A percentile compares a stretch with the other conserved stretches of the same genome.
These are phyloP conservation scores for Caenorhabditis uteleia DNA, from an alignment of 2,888 invertebrate genomes.

Conservation along the genomic window DNA sequence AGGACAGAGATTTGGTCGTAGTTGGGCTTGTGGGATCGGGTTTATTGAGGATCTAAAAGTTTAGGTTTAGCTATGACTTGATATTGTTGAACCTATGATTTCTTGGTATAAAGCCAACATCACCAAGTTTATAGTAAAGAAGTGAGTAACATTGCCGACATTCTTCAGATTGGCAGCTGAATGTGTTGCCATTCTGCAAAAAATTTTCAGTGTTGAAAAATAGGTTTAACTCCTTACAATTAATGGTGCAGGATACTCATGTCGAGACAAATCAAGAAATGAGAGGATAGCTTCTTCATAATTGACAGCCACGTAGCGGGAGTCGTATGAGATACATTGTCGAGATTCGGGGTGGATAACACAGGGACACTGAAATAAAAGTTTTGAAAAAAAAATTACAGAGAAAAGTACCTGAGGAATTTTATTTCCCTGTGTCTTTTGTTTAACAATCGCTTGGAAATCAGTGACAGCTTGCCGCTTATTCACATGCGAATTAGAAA, in stretches of 20 bases:
- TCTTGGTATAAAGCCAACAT: constrained; percentile 51
- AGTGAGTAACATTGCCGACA: constrained; percentile 62
- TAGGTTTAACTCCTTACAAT: constrained; percentile 44
- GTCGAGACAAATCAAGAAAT: constrained; percentile 59
- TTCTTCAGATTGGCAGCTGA: constrained; percentile 50
- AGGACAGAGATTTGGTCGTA: constrained; percentile 19
- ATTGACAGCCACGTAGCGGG: constrained; percentile 55
- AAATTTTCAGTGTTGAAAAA: not conserved
- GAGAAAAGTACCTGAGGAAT: constrained; percentile 48
- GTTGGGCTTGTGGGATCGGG: constrained; percentile 11
- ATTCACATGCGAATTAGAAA: constrained; percentile 8
- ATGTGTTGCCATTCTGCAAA: constrained; percentile 55
- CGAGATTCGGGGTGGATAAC: constrained; percentile 57
- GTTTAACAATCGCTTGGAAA: constrained; percentile 51
- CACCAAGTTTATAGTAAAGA: constrained; percentile 52
- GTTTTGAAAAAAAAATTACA: constrained; percentile 1
- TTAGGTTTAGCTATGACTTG: not conserved
- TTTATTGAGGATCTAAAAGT: constrained; percentile 23
- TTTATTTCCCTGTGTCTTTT: constrained; percentile 54
- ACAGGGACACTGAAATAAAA: constrained; percentile 63
- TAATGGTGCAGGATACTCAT: constrained; percentile 19
- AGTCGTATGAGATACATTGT: constrained; percentile 65
- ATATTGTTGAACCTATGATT: constrained; percentile 20
- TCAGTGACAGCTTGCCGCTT: constrained; percentile 17
- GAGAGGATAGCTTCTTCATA: constrained; percentile 66